Conservation (phyloP, 2,888 invertebrate species). For the Drosophila robusta region DNA sequence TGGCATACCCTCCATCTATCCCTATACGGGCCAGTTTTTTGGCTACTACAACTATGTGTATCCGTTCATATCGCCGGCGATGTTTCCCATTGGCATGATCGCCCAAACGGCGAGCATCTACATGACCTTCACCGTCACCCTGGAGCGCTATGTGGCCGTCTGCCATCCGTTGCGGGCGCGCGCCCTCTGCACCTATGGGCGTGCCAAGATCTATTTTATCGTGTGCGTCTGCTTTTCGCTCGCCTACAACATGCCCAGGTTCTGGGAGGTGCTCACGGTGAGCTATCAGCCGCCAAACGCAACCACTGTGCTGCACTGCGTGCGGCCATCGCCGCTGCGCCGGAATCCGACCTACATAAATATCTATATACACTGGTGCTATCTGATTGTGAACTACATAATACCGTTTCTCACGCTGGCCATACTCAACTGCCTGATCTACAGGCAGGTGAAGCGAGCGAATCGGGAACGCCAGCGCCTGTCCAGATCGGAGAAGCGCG, state of each 20-base stretch:
- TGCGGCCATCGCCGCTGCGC: constrained; percentile 89
- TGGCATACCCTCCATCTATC: constrained; percentile 93
- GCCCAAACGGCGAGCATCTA: constrained; percentile 98
- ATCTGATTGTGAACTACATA: constrained; percentile 96
- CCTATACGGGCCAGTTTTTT: constrained; percentile 91
- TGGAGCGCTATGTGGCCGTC: constrained; percentile 97
- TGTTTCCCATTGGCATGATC: constrained; percentile 93
- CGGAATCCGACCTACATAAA: constrained; percentile 91
- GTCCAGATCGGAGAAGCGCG: constrained; percentile 94
- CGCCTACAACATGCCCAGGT: constrained; percentile 93
- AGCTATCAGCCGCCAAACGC: constrained; percentile 80
- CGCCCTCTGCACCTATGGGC: constrained; percentile 95
- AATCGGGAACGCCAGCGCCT: constrained; percentile 95
- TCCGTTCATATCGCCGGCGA: constrained; percentile 91
- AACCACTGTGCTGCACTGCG: constrained; percentile 89
- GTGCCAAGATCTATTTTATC: constrained; percentile 93
- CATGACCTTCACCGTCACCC: constrained; percentile 94
- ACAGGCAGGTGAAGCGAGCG: constrained; percentile 94
- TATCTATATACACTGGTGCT: constrained; percentile 97
- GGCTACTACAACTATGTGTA: constrained; percentile 92
- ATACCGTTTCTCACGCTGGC: constrained; percentile 95
- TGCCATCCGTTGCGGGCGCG: constrained; percentile 95
- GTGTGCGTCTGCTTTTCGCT: constrained; percentile 92
- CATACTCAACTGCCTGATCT: constrained; percentile 95
- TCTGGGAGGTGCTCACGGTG: constrained; percentile 89